Evolutionary conservation across 2,888 invertebrate genomes (phyloP), one percentile per base, ranked within the genome.

Genomic region (Elmis aenea): DNA sequence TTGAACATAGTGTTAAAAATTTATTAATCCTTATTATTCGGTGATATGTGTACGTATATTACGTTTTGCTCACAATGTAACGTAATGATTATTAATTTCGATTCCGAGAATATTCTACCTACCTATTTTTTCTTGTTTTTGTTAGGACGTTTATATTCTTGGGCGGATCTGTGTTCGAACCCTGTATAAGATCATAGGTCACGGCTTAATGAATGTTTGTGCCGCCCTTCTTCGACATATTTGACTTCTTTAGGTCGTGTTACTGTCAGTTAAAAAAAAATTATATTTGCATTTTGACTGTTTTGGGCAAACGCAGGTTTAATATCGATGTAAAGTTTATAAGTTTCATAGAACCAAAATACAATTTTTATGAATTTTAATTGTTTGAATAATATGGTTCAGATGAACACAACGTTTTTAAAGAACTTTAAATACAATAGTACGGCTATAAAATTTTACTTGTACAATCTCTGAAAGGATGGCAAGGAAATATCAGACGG

Each of bases 401-500:
- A 5, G 5, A 6, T 18, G 18, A 18, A 5, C 5, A 18, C 8
- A 8, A 8, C 18, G 18, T 18, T 18, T 5, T 18, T 18, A 18
- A 18, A 18, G 35, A n/a, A 5, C 21, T 22, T 28, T 33, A 25
- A 33, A 28, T 23, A 28, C 28, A 34, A 34, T 34, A 23, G 21
- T 12, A 23, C 13, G 9, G 12, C 26, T 13, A 26, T 13, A 11
- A 9, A 9, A 26, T 11, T 12, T n/a, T n/a, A n/a, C n/a, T n/a
- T n/a, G 8, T 23, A 26, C 13, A 9, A 26, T n/a, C n/a, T n/a
- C n/a, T 13, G 25, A 32, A 31, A 31, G 31, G 31, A 31, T 31
- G 25, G 31, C 25, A 36, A 26, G 13, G 14, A 30, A 37, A 25
- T 24, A 37, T 34, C 28, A 23, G 22, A 33, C 38, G 20, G 27